phyloP scores from a whole-genome alignment of 2,113 vertebrate species.

The Centropristis striata region DNA sequence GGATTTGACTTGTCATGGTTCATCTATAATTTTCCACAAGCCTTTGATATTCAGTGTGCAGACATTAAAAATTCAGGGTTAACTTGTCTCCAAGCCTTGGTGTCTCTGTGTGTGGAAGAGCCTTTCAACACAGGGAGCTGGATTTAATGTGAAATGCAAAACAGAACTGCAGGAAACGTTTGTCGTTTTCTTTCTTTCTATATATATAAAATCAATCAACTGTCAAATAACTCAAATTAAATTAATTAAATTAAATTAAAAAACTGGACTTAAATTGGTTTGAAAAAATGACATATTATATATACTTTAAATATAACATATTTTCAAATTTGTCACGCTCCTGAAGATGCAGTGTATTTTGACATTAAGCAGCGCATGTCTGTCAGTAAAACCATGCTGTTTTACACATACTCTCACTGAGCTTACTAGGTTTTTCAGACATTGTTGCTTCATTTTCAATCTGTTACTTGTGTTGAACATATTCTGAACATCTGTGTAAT shows the following conservation, averaged over 20 bases:
- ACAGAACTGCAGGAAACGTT: slow-evolving; percentile 8
- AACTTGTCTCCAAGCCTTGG: slow-evolving; percentile 72
- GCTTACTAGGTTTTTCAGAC: not conserved
- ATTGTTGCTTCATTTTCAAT: not conserved
- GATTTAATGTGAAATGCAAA: slow-evolving; percentile 28
- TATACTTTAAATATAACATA: no score
- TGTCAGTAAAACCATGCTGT: not conserved
- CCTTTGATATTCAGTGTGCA: slow-evolving; percentile 94
- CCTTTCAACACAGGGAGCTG: slow-evolving; percentile 13
- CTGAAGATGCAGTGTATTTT: not conserved
- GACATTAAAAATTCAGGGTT: slow-evolving; percentile 86
- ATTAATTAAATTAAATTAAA: no score
- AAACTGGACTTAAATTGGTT: not conserved
- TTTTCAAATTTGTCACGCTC: no score
- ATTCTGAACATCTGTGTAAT: not conserved
- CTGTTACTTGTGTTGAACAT: not conserved
- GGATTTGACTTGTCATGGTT: slow-evolving; percentile 90
- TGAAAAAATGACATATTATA: no score
- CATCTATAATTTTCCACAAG: slow-evolving; percentile 75
- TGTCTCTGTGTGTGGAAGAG: slow-evolving; percentile 18
- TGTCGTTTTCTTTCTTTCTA: not conserved
- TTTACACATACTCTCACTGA: not conserved
- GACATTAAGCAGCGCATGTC: not conserved
- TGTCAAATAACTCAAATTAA: no score
- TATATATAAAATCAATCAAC: not conserved